phyloP scores from a whole-genome alignment of 2,888 invertebrate genomes.

The Caenorhabditis sp. region DNA sequence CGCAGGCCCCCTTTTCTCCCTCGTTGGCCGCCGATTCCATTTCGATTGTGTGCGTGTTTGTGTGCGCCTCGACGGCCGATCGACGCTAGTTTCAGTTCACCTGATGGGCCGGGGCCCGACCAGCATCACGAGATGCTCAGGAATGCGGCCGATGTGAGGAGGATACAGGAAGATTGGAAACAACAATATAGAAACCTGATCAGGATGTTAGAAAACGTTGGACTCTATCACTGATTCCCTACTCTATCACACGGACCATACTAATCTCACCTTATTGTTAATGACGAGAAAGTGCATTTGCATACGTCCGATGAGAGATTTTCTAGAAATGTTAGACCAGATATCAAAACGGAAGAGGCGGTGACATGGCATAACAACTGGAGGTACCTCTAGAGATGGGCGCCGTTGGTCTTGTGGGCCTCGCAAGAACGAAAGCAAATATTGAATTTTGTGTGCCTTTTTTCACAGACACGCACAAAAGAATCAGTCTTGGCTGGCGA shows the following conservation, averaged over 20 bases:
- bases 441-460: constrained; percentile 51
- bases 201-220: too few species aligned
- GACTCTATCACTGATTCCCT: too few species aligned
- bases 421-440: constrained; percentile 40
- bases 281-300: too few species aligned
- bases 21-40: constrained; percentile 39
- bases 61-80: constrained; percentile 30
- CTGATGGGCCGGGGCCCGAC: constrained; percentile 15
- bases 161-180: background rate
- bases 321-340: too few species aligned
- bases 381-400: constrained; percentile 6
- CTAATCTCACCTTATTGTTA: too few species aligned
- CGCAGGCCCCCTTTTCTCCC: constrained; percentile 47
- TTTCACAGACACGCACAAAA: constrained; percentile 42
- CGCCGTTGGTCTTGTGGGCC: constrained; percentile 7
- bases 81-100: constrained; percentile 38
- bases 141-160: background rate
- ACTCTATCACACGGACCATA: too few species aligned
- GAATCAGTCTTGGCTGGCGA: constrained; percentile 18
- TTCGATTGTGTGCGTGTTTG: constrained; percentile 60
- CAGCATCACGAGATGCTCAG: constrained; percentile 8
- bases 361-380: constrained; percentile 8
- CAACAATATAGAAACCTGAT: too few species aligned
- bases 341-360: background rate
- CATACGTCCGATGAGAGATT: too few species aligned